Percentiles rank a stretch among this genome's conserved stretches.
Conservation (phyloP, 2,888 invertebrate species). For the Podotricha telesiphe region DNA sequence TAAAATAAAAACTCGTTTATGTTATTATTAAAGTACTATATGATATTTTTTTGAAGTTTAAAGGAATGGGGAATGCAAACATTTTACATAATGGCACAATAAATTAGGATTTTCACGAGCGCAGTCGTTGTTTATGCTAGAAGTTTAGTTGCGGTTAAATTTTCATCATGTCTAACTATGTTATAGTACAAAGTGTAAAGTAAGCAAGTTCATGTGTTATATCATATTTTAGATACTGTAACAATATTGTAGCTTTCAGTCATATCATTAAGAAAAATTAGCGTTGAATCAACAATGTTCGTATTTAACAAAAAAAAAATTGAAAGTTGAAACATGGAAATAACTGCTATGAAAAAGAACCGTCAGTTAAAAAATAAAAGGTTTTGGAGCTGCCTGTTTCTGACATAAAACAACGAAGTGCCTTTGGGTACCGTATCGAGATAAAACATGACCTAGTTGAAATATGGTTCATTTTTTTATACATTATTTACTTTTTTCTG, state of each 20-base stretch:
- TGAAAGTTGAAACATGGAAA: conserved; percentile 13
- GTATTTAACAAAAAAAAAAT: background rate
- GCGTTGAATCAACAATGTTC: background rate
- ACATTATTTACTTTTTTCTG: background rate
- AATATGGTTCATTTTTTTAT: background rate
- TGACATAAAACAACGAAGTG: conserved; percentile 26
- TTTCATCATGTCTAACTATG: conserved; percentile 26
- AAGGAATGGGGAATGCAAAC: background rate
- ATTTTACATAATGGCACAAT: conserved; percentile 33
- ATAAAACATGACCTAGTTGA: conserved; percentile 21
- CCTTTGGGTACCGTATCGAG: conserved; percentile 18
- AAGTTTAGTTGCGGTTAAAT: conserved; percentile 31
- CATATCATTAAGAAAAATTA: background rate
- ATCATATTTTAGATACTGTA: conserved; percentile 1
- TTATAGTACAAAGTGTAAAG: conserved; percentile 25
- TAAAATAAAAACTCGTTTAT: background rate
- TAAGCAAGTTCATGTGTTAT: background rate
- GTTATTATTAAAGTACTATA: background rate
- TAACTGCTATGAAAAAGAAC: conserved; percentile 21
- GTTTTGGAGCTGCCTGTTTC: conserved; percentile 15
- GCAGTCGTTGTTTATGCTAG: conserved; percentile 28
- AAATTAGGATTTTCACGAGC: conserved; percentile 32
- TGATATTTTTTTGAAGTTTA: background rate
- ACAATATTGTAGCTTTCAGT: background rate
- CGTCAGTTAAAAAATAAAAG: conserved; percentile 20